Conservation (phyloP, 2,113 vertebrate species). For the Castor canadensis region DNA sequence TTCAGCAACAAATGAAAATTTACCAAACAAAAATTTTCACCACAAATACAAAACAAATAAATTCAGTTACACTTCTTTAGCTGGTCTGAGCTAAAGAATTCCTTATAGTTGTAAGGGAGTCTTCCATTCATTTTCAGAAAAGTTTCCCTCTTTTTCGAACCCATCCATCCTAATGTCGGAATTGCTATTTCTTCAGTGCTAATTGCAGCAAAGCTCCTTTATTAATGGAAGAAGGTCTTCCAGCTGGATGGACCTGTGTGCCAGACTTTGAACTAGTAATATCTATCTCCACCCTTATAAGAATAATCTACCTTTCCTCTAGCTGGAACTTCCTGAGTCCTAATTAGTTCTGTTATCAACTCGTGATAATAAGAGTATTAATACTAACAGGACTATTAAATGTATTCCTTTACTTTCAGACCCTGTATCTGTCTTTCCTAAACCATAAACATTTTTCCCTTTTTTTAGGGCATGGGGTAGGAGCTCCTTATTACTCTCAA, state of each 20-base stretch:
- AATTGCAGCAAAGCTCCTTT: not conserved
- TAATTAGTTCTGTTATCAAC: not conserved
- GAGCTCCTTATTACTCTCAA: not conserved
- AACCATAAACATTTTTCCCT: not conserved
- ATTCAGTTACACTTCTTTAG: not conserved
- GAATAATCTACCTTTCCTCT: not conserved
- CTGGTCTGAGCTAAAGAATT: not conserved
- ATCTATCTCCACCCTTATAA: not conserved
- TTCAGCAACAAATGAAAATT: not conserved
- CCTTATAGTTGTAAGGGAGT: not conserved
- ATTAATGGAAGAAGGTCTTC: not conserved
- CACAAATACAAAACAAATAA: not conserved
- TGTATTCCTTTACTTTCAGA: not conserved
- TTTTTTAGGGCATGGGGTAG: not conserved
- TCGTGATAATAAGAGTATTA: not conserved
- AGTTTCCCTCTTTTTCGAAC: constrained; percentile 17
- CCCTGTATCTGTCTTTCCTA: not conserved
- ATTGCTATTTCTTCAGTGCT: not conserved
- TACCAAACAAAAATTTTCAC: not conserved
- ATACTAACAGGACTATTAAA: not conserved
- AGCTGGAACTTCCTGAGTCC: not conserved
- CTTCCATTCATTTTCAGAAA: not conserved
- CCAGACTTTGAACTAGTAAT: not conserved
- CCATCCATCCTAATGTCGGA: not conserved
- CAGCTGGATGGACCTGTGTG: not conserved